These are phyloP conservation scores for Steinernema khuongi DNA, from an alignment of 1,140 invertebrate genomes.

Conservation along the genomic window DNA sequence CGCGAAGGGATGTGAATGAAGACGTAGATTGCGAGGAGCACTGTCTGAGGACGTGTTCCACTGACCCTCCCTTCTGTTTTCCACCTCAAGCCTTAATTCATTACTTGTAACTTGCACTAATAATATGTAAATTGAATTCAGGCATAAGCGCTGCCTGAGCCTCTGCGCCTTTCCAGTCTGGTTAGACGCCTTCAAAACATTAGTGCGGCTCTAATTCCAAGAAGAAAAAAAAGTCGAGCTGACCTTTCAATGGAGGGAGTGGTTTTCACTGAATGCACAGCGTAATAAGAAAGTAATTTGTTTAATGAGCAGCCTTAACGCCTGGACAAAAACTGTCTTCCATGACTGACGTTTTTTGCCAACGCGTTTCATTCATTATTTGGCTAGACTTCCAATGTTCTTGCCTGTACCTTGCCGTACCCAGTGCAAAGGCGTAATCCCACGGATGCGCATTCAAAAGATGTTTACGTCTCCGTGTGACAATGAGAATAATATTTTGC, in stretches of 20 bases:
- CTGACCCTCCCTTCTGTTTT: neutral
- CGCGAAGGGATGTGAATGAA: too few relatives aligned
- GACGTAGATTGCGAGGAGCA: too few relatives aligned
- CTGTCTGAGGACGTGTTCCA: too few relatives aligned
- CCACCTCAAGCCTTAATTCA: neutral
- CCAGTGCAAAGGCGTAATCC: neutral
- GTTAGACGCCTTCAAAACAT: too few relatives aligned
- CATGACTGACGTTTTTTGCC: too few relatives aligned
- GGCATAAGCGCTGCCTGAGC: neutral
- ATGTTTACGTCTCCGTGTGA: neutral
- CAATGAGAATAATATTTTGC: neutral
- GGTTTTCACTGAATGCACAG: neutral
- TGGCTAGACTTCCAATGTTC: neutral
- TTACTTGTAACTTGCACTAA: neutral
- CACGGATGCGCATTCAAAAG: neutral
- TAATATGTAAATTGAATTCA: neutral
- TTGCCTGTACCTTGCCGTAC: neutral
- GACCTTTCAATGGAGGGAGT: neutral
- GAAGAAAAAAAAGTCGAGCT: too few relatives aligned
- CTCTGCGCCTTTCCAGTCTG: too few relatives aligned
- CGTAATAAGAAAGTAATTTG: neutral
- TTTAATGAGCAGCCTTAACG: neutral
- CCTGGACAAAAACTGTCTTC: neutral
- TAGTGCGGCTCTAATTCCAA: too few relatives aligned
- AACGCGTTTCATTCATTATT: too few relatives aligned